phyloP scores from a whole-genome alignment of 2,797 vertebrate genomes.

The Myiothlypis chrysogaster region DNA sequence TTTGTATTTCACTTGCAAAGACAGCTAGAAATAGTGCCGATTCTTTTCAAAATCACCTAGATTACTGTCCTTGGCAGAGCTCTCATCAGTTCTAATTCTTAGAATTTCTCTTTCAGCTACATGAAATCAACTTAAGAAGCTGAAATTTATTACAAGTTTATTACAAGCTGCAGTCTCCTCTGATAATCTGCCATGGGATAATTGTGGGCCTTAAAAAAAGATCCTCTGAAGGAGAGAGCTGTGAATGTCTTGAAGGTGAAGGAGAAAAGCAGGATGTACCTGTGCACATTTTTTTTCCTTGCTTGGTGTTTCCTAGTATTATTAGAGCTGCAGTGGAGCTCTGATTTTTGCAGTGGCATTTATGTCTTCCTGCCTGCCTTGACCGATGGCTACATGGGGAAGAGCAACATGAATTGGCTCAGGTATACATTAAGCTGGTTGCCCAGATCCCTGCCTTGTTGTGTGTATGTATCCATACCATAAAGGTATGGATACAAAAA shows the following conservation, averaged over 20 bases:
- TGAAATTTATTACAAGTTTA: neutral
- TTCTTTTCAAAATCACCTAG: neutral
- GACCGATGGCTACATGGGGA: neutral
- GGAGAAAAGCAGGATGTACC: neutral
- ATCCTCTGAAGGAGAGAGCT: neutral
- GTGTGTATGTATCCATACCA: neutral
- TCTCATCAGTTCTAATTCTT: neutral
- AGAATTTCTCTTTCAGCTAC: neutral
- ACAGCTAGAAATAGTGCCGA: neutral
- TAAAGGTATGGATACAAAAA: neutral
- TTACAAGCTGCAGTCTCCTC: neutral
- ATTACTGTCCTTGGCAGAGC: neutral
- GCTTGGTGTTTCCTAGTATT: neutral
- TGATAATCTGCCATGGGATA: neutral
- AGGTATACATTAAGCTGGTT: neutral
- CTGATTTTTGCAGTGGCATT: neutral
- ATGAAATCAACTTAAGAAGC: neutral
- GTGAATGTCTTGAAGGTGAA: neutral
- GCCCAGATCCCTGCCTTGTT: neutral
- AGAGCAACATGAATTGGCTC: neutral
- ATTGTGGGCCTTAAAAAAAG: neutral
- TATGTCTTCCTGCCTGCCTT: neutral
- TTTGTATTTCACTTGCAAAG: neutral
- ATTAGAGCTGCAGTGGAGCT: neutral
- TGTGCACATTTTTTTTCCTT: neutral